These are phyloP conservation scores for Hylaeus anthracinus DNA, from an alignment of 1,140 invertebrate genomes.

Conservation along the genomic window DNA sequence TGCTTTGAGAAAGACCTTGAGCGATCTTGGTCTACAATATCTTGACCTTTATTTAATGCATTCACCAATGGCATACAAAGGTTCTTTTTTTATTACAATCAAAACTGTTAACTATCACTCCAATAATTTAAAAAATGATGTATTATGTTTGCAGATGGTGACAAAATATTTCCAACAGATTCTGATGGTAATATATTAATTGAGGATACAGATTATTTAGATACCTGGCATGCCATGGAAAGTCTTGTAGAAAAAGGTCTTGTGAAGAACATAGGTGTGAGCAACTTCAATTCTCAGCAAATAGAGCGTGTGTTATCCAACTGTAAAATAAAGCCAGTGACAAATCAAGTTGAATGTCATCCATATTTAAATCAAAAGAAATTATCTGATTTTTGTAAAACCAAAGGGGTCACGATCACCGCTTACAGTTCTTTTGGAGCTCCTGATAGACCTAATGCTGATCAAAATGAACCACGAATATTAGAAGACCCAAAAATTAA, in stretches of 20 bases:
- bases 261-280: slow-evolving; percentile 90
- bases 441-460: slow-evolving; percentile 85
- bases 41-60: slow-evolving; percentile 90
- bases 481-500: slow-evolving; percentile 84
- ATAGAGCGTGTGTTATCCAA: slow-evolving; percentile 85
- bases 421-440: slow-evolving; percentile 87
- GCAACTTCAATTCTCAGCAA: slow-evolving; percentile 93
- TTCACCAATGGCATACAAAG: slow-evolving; percentile 86
- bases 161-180: slow-evolving; percentile 74
- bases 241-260: slow-evolving; percentile 85
- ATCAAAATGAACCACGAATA: slow-evolving; percentile 84
- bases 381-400: slow-evolving; percentile 84
- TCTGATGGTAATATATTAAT: slow-evolving; percentile 75
- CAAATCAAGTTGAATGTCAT: slow-evolving; percentile 90
- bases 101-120: too few relatives aligned
- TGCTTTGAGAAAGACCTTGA: slow-evolving; percentile 82
- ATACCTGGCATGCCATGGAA: slow-evolving; percentile 89
- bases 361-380: slow-evolving; percentile 86
- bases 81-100: neutral
- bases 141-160: slow-evolving; percentile 61
- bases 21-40: slow-evolving; percentile 86
- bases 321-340: slow-evolving; percentile 87
- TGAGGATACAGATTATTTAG: slow-evolving; percentile 82
- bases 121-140: neutral
- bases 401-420: slow-evolving; percentile 83